Base-by-base conservation (phyloP, 2,797 vertebrate species). In the Morus bassanus region DNA sequence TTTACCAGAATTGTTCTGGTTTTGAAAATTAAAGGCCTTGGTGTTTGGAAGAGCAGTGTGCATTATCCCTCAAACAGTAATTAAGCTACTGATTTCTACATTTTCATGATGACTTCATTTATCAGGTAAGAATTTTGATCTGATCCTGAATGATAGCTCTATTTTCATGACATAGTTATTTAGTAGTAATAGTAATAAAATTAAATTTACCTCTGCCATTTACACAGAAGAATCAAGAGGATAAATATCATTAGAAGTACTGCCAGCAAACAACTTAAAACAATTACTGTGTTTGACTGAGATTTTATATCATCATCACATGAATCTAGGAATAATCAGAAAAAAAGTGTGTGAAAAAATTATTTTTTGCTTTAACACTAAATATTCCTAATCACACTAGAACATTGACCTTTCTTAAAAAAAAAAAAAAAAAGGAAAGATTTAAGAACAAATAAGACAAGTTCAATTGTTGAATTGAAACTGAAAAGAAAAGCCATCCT, bases 171-270 rank as follows among this genome's bases (percentile, higher is more conserved):
- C 13, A 27, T 51, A 7, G 11, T 33, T 77, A 74, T 85, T 65
- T 88, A 82, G 17, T 48, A 63, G 22, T 37, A 75, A 80, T 13
- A 45, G 43, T 17, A 90, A 43, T 31, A 77, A 83, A 75, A 61
- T 11, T 13, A 1, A 46, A 95, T 97, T 97, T 96, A 98, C 98
- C 98, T 97, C 75, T 95, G 57, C 61, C 97, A 94, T 64, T 96
- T 97, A 91, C 97, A 95, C 8, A 97, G 73, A 85, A 88, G 97
- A 50, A 97, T 67, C 64, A 95, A 60, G 50, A 98, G 65, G 37
- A 96, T 61, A 45, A 89, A 18, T 11, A 70, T 37, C 17, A 92
- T 35, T 51, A 98, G 83, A 15, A 98, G n/a, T 14, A 92, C n/a
- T 59, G 90, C 50, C 95, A 97, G 28, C 1, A 50, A 75, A 17